Percentiles rank a stretch among this genome's conserved stretches.
Evolutionary conservation across 2,888 invertebrate species (phyloP).

Genomic region (Amblyteles armatorius): DNA sequence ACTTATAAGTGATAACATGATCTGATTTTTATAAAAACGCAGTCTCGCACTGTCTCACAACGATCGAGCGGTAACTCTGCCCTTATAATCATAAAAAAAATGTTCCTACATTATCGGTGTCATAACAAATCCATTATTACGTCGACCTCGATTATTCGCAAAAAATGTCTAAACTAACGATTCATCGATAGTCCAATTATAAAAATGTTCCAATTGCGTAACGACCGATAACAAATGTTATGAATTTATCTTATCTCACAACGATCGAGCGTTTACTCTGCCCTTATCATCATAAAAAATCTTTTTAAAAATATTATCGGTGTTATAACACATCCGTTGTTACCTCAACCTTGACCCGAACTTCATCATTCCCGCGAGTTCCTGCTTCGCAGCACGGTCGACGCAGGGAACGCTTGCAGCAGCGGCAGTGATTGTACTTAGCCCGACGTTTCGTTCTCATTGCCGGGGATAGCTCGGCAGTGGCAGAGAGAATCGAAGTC

Average conservation of each 20-base stretch:
- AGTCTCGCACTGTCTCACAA: not conserved
- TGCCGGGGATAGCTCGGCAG: conserved; percentile 30
- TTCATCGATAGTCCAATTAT: too few species aligned
- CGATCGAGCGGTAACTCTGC: too few species aligned
- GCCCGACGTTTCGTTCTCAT: conserved; percentile 29
- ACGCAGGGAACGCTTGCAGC: not conserved
- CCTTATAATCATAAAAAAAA: too few species aligned
- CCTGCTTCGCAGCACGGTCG: conserved; percentile 10
- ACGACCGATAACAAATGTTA: too few species aligned
- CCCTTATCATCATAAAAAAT: too few species aligned
- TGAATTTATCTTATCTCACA: too few species aligned
- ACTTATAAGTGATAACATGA: not conserved
- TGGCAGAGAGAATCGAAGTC: conserved; percentile 50
- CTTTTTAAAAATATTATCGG: too few species aligned
- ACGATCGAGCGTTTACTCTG: too few species aligned
- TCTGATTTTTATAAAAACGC: not conserved
- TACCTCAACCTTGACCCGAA: conserved; percentile 58
- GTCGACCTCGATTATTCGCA: conserved; percentile 44
- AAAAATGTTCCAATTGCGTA: too few species aligned
- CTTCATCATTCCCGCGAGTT: conserved; percentile 42
- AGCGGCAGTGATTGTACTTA: not conserved
- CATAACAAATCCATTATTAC: conserved; percentile 42
- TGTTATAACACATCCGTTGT: conserved; percentile 35
- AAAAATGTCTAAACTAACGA: too few species aligned
- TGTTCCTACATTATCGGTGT: not conserved